A percentile compares a stretch with the other conserved stretches of the same genome.
These are phyloP conservation scores for Napeogenes inachia DNA, from an alignment of 2,888 invertebrate species.

Conservation along the genomic window DNA sequence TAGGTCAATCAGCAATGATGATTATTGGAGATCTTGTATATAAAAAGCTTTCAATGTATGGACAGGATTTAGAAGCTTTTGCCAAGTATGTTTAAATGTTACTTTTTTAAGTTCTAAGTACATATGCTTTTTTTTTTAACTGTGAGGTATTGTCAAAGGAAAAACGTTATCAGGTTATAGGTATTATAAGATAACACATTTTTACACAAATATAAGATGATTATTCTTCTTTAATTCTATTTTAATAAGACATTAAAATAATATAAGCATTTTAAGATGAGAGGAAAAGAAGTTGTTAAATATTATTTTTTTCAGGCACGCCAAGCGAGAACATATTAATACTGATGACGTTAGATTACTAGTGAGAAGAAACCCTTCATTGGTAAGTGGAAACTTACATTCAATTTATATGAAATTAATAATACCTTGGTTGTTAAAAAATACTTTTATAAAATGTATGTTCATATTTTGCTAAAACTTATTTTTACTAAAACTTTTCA, in stretches of 20 bases:
- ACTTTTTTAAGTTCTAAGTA: slow-evolving; percentile 2
- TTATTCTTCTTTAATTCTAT: too few relatives aligned
- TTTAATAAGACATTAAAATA: too few relatives aligned
- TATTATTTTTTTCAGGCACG: slow-evolving; percentile 71
- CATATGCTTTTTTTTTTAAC: too few relatives aligned
- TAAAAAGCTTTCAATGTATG: slow-evolving; percentile 75
- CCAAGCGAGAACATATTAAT: slow-evolving; percentile 78
- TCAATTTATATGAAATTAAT: neutral
- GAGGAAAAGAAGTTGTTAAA: too few relatives aligned
- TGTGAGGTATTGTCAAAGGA: too few relatives aligned
- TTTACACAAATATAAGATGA: too few relatives aligned
- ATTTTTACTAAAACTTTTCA: too few relatives aligned
- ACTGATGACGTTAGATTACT: slow-evolving; percentile 81
- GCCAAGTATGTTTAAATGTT: slow-evolving; percentile 70
- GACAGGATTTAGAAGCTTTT: slow-evolving; percentile 80
- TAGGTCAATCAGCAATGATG: slow-evolving; percentile 75
- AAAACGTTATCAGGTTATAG: too few relatives aligned
- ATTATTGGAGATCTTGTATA: slow-evolving; percentile 78
- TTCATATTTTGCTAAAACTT: neutral
- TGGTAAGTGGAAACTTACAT: slow-evolving; percentile 66
- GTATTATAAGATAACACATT: too few relatives aligned
- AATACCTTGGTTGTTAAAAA: neutral
- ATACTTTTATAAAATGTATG: neutral
- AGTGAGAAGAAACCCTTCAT: slow-evolving; percentile 76
- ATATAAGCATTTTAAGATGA: too few relatives aligned